Evolutionary conservation across 2,113 vertebrate genomes (phyloP).

Genomic region (Rana temporaria): DNA sequence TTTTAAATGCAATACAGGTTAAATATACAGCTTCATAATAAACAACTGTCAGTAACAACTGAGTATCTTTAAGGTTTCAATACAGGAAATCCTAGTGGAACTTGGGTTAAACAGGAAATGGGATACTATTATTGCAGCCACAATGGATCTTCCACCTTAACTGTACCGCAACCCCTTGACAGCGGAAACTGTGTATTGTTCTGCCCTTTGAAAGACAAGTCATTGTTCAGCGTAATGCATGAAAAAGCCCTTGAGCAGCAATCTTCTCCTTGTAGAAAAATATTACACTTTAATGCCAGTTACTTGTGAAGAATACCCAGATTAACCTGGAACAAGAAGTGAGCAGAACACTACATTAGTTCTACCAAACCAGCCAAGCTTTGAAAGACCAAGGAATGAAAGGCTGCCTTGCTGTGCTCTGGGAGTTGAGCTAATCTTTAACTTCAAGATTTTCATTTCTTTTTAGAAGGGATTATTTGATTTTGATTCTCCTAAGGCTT

Average conservation of each 20-base stretch:
- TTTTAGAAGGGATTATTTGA: slow-evolving; percentile 29
- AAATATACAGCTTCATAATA: too few relatives aligned
- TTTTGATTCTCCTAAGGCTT: slow-evolving; percentile 20
- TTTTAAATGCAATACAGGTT: too few relatives aligned
- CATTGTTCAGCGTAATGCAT: slow-evolving; percentile 1
- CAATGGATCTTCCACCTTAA: background rate
- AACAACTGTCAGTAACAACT: too few relatives aligned
- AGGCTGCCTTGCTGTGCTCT: background rate
- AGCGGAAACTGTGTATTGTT: slow-evolving; percentile 14
- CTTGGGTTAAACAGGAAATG: background rate
- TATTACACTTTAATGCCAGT: slow-evolving; percentile 35
- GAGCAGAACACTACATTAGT: slow-evolving; percentile 41
- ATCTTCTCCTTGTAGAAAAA: slow-evolving; percentile 24
- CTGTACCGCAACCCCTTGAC: background rate
- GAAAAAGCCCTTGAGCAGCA: slow-evolving; percentile 20
- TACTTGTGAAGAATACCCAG: slow-evolving; percentile 19
- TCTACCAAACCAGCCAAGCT: slow-evolving; percentile 35
- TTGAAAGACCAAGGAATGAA: slow-evolving; percentile 19
- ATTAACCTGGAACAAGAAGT: slow-evolving; percentile 36
- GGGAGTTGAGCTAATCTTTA: slow-evolving; percentile 20
- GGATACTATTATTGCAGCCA: background rate
- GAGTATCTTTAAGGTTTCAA: background rate
- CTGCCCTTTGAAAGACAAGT: background rate
- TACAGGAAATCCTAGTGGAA: background rate
- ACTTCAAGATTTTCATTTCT: slow-evolving; percentile 36